Evolutionary conservation across 2,888 invertebrate genomes (phyloP).

Genomic region (Zygogramma bicolorata): DNA sequence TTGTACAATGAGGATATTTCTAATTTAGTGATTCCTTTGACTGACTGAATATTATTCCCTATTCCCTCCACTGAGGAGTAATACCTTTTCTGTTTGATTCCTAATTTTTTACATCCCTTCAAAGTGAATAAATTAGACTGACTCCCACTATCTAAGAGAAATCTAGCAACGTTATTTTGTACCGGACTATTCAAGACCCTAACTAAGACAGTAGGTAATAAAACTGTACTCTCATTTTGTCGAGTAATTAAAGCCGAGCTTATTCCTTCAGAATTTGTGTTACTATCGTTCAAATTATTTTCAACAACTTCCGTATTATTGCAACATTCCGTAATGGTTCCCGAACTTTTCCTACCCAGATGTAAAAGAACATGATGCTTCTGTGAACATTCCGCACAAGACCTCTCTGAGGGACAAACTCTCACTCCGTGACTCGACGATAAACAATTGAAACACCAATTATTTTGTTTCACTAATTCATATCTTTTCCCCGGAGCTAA

Average conservation of each 20-base stretch:
- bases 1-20: neutral
- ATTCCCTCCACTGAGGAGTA: neutral
- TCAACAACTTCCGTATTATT: neutral
- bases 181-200: neutral
- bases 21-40: neutral
- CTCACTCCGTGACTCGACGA: neutral
- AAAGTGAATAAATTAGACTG: neutral
- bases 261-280: neutral
- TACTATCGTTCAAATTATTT: neutral
- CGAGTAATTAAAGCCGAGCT: neutral
- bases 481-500: neutral
- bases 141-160: neutral
- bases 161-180: neutral
- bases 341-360: no score
- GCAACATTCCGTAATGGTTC: neutral
- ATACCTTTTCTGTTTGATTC: neutral
- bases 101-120: neutral
- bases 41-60: neutral
- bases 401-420: neutral
- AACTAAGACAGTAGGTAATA: constrained; percentile 1
- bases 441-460: constrained; percentile 8
- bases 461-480: neutral
- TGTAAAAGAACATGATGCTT: no score
- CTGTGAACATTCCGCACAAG: neutral
- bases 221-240: neutral